These are phyloP conservation scores for Crocallis elinguaria DNA, from an alignment of 2,888 invertebrate genomes.

Conservation along the genomic window DNA sequence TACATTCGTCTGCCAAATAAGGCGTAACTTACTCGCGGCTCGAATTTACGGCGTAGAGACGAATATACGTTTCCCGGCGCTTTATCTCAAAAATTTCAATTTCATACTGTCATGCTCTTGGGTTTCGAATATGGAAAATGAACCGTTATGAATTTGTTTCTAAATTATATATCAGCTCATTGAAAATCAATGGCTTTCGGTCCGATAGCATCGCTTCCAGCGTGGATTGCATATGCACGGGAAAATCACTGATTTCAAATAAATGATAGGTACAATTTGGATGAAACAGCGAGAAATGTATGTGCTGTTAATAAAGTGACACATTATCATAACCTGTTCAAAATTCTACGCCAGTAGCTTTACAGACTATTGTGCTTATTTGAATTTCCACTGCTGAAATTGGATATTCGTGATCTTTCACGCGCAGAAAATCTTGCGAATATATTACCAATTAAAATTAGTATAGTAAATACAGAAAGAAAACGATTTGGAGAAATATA, in stretches of 20 bases:
- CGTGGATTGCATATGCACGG: conserved; percentile 9
- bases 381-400: too few relatives aligned
- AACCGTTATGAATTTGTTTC: conserved; percentile 38
- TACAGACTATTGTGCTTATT: not conserved
- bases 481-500: too few relatives aligned
- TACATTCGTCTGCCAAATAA: conserved; percentile 75
- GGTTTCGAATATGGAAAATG: conserved; percentile 41
- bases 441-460: too few relatives aligned
- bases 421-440: too few relatives aligned
- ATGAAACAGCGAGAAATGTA: conserved; percentile 8
- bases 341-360: not conserved
- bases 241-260: conserved; percentile 17
- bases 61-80: conserved; percentile 54
- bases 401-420: too few relatives aligned
- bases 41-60: conserved; percentile 63
- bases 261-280: conserved; percentile 13
- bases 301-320: conserved; percentile 10
- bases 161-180: conserved; percentile 29
- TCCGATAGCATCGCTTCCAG: conserved; percentile 15
- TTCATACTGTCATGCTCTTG: conserved; percentile 64
- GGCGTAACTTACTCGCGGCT: conserved; percentile 70
- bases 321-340: not conserved
- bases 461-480: too few relatives aligned
- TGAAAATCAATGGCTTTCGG: conserved; percentile 30
- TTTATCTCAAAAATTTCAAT: conserved; percentile 69